A percentile compares a stretch with the other conserved stretches of the same genome.
These are phyloP conservation scores for Hylomyscus alleni DNA, from an alignment of 2,797 vertebrate species.

Conservation along the genomic window DNA sequence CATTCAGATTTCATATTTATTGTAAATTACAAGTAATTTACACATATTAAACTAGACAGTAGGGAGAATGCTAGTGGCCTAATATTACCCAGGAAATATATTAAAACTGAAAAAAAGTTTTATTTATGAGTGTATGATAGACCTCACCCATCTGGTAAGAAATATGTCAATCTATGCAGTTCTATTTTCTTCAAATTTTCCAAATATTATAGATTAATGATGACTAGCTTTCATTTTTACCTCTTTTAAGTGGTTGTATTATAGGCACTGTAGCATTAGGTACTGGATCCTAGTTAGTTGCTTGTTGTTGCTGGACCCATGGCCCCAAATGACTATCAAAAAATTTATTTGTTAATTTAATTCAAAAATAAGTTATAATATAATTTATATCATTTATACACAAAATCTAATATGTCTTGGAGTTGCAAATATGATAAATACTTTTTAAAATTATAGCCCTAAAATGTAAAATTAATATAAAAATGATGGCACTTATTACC, in stretches of 20 bases:
- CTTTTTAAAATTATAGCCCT: constrained; percentile 66
- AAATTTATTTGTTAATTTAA: not conserved
- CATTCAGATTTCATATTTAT: constrained; percentile 61
- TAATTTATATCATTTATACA: not conserved
- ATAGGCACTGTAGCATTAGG: not conserved
- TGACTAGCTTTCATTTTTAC: not conserved
- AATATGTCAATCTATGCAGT: accelerated
- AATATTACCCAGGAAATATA: constrained; percentile 47
- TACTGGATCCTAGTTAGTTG: not conserved
- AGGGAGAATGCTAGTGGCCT: not conserved
- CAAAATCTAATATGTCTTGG: not conserved
- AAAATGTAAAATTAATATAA: not conserved
- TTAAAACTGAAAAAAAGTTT: constrained; percentile 54
- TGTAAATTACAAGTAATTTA: not conserved
- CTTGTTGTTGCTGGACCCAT: not conserved
- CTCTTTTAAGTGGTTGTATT: not conserved
- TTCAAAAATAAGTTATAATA: not conserved
- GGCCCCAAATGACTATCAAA: not conserved
- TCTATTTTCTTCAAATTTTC: constrained; percentile 50
- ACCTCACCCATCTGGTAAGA: not conserved
- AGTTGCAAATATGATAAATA: not conserved
- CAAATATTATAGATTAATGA: not conserved
- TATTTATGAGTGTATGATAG: not conserved
- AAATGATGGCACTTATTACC: too few species aligned
- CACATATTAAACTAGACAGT: constrained; percentile 51